Percentiles rank a stretch among this genome's conserved stretches.
Conservation (phyloP, 2,113 vertebrate species). For the Oceanodroma tethys region DNA sequence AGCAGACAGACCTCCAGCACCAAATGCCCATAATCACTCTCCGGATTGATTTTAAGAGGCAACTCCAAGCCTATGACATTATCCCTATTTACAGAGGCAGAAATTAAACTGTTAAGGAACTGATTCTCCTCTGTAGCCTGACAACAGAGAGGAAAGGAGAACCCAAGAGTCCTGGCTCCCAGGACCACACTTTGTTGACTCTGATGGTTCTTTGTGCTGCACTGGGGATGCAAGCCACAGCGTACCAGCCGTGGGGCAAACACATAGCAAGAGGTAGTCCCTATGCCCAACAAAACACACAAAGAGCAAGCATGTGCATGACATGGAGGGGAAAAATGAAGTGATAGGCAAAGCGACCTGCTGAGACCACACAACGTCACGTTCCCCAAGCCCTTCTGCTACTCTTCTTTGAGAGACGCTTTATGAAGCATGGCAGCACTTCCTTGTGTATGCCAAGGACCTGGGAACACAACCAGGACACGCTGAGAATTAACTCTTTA, state of each 20-base stretch:
- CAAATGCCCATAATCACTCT: neutral
- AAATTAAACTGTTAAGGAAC: neutral
- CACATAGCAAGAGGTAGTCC: neutral
- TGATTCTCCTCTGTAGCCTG: neutral
- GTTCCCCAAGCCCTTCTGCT: neutral
- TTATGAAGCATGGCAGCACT: neutral
- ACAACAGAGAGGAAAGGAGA: neutral
- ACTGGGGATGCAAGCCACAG: neutral
- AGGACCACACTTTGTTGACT: accelerated
- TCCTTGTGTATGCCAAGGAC: neutral
- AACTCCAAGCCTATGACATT: neutral
- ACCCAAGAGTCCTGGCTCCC: neutral
- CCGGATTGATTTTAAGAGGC: neutral
- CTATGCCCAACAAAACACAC: neutral
- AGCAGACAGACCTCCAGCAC: neutral
- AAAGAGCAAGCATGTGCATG: neutral
- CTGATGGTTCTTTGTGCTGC: neutral
- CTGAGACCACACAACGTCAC: neutral
- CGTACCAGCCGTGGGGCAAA: neutral
- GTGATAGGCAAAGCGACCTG: neutral
- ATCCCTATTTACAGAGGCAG: neutral
- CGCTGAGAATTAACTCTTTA: neutral
- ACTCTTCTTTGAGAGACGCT: neutral
- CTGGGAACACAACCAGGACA: neutral
- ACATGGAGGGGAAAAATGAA: accelerated